Percentiles rank a stretch among this genome's conserved stretches.
These are phyloP conservation scores for Columba janthina DNA, from an alignment of 2,113 vertebrate genomes.

Conservation along the genomic window DNA sequence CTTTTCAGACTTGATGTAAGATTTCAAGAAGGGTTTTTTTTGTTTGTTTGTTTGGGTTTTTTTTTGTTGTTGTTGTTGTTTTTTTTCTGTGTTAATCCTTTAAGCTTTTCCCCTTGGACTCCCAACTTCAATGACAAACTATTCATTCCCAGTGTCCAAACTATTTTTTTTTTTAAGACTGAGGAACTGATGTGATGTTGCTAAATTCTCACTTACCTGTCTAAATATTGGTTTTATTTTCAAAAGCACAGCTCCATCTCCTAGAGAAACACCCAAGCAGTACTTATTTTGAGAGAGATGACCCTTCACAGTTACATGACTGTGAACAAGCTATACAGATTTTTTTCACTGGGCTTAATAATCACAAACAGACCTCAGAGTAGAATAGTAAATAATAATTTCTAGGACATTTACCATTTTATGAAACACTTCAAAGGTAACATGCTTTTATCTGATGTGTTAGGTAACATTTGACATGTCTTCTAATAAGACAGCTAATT, in stretches of 20 bases:
- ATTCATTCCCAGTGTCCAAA: neutral
- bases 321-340: neutral
- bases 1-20: neutral
- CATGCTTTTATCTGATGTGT: neutral
- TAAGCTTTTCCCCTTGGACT: conserved; percentile 19
- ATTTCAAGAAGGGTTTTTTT: conserved; percentile 1
- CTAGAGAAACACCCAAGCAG: neutral
- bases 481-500: neutral
- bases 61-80: too few species aligned
- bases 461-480: neutral
- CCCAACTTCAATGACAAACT: neutral
- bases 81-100: conserved; percentile 1
- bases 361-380: neutral
- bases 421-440: neutral
- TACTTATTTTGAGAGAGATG: neutral
- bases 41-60: too few species aligned
- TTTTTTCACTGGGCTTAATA: neutral
- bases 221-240: neutral
- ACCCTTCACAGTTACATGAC: neutral
- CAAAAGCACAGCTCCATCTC: neutral
- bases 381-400: neutral
- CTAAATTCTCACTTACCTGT: neutral
- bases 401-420: neutral
- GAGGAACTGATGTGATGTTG: neutral
- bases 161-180: neutral